phyloP scores from a whole-genome alignment of 2,797 vertebrate genomes.

The Glyptemys insculpta region DNA sequence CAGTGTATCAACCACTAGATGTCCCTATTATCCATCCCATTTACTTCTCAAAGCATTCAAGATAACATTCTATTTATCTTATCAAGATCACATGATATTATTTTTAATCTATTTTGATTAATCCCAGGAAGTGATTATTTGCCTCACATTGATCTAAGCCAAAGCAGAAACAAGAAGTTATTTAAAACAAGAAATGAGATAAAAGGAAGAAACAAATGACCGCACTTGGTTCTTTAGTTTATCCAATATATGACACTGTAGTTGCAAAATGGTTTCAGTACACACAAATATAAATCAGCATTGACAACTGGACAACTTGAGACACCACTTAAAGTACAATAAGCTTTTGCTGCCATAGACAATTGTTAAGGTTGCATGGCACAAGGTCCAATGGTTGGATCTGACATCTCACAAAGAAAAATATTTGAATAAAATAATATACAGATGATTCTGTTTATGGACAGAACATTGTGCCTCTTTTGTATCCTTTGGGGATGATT shows the following conservation, averaged over 20 bases:
- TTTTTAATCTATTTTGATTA: accelerated
- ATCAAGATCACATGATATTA: not conserved
- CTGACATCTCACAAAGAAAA: accelerated
- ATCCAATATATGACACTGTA: accelerated
- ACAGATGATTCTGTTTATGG: accelerated
- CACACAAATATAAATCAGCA: accelerated
- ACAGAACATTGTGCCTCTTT: accelerated
- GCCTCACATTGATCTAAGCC: not conserved
- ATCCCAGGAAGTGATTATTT: not conserved
- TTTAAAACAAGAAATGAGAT: not conserved
- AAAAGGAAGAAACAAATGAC: not conserved
- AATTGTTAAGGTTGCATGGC: accelerated
- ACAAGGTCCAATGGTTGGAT: not conserved
- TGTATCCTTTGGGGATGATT: not conserved
- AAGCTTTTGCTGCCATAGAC: not conserved
- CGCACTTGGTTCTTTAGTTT: accelerated
- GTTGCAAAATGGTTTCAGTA: accelerated
- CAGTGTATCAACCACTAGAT: constrained; percentile 49
- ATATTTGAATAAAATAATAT: not conserved
- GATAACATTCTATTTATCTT: accelerated
- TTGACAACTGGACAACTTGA: accelerated
- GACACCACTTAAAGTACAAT: not conserved
- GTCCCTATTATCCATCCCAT: constrained; percentile 50
- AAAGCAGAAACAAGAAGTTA: not conserved
- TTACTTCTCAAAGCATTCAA: accelerated